phyloP scores from a whole-genome alignment of 2,888 invertebrate genomes.

The Athetis lepigone region DNA sequence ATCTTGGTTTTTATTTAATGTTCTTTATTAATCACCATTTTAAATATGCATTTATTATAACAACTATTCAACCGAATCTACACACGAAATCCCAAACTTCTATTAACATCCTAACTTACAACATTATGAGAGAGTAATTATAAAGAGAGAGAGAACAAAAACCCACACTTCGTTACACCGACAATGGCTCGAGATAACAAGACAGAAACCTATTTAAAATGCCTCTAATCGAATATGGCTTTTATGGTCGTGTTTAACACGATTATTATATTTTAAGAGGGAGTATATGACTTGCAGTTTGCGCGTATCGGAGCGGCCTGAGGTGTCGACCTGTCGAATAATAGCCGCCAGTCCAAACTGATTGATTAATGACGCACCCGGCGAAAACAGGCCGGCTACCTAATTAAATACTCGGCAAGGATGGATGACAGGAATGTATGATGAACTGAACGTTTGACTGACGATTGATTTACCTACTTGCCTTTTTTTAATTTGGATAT shows the following conservation, averaged over 20 bases:
- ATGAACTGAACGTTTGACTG: conserved; percentile 68
- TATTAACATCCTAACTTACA: conserved; percentile 48
- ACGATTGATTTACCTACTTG: conserved; percentile 60
- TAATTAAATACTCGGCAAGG: conserved; percentile 83
- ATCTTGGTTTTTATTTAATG: neutral
- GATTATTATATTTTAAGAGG: conserved; percentile 90
- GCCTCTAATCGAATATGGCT: conserved; percentile 88
- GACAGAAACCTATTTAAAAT: conserved; percentile 88
- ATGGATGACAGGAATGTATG: conserved; percentile 70
- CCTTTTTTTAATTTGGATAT: conserved; percentile 19
- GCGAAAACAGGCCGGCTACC: conserved; percentile 86
- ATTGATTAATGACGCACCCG: conserved; percentile 89
- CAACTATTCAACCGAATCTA: conserved; percentile 45
- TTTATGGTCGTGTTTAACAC: conserved; percentile 89
- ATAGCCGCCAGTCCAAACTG: conserved; percentile 80
- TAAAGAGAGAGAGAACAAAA: conserved; percentile 79
- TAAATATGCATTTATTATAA: conserved; percentile 30
- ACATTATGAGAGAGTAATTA: conserved; percentile 76
- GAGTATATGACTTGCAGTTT: conserved; percentile 88
- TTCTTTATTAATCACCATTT: neutral
- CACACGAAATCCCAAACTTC: conserved; percentile 39
- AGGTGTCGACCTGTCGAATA: conserved; percentile 88
- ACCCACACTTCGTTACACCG: conserved; percentile 79
- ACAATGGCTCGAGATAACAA: conserved; percentile 85
- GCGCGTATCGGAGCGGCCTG: conserved; percentile 72